Conservation (phyloP, 1,140 invertebrate species). For the Formica exsecta region DNA sequence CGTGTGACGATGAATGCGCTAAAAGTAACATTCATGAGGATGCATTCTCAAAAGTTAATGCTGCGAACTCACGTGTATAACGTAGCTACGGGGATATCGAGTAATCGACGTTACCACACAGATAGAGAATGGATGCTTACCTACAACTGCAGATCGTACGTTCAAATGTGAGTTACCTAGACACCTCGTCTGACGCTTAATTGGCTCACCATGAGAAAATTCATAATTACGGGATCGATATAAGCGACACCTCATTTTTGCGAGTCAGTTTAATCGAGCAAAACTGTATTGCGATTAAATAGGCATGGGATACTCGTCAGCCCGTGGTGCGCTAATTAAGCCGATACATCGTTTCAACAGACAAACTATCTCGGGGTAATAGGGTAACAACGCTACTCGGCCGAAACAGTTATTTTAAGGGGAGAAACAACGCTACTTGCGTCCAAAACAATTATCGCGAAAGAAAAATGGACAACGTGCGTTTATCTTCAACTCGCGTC, state of each 20-base stretch:
- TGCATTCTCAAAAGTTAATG: conserved; percentile 76
- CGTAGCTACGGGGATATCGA: conserved; percentile 77
- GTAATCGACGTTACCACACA: conserved; percentile 79
- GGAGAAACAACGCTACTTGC: conserved; percentile 4
- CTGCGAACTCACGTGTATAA: conserved; percentile 79
- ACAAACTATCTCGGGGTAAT: background rate
- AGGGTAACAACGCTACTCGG: conserved; percentile 16
- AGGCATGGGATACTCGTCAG: background rate
- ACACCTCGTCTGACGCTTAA: conserved; percentile 61
- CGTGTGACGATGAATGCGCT: conserved; percentile 52
- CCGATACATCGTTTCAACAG: background rate
- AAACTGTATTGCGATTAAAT: background rate
- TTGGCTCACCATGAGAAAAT: conserved; percentile 69
- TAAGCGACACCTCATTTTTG: background rate
- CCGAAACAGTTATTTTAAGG: conserved; percentile 4
- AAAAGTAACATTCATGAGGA: conserved; percentile 68
- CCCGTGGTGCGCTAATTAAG: conserved; percentile 69
- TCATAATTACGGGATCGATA: conserved; percentile 7
- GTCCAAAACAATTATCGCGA: conserved; percentile 20
- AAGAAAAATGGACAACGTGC: conserved; percentile 1
- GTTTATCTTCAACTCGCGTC: background rate
- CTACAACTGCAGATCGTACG: conserved; percentile 80
- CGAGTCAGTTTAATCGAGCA: background rate
- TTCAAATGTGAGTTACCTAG: conserved; percentile 74
- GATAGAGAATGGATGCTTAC: conserved; percentile 78